phyloP scores from a whole-genome alignment of 2,113 vertebrate species.

The Grus americana region DNA sequence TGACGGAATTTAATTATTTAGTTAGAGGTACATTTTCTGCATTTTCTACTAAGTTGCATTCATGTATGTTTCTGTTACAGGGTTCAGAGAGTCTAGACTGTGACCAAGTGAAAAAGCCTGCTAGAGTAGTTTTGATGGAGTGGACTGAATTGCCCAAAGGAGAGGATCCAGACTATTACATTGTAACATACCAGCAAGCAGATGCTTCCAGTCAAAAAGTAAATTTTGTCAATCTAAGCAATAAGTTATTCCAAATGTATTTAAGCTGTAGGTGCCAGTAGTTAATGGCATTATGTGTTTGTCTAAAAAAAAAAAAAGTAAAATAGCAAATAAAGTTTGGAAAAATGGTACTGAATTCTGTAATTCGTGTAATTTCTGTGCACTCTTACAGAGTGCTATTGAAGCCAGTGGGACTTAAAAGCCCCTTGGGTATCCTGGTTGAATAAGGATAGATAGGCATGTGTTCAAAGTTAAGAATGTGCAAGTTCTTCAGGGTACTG shows the following conservation, averaged over 20 bases:
- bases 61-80: slow-evolving; percentile 65
- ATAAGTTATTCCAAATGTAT: not conserved
- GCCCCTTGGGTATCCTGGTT: not conserved
- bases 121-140: slow-evolving; percentile 62
- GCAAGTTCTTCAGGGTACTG: not conserved
- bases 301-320: not conserved
- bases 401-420: not conserved
- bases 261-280: not conserved
- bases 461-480: not conserved
- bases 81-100: slow-evolving; percentile 53
- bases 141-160: slow-evolving; percentile 73
- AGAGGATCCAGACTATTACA: slow-evolving; percentile 72
- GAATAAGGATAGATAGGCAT: not conserved
- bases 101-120: slow-evolving; percentile 24
- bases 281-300: not conserved
- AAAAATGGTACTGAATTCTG: not conserved
- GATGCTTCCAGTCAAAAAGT: slow-evolving; percentile 71
- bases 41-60: not conserved
- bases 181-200: slow-evolving; percentile 67
- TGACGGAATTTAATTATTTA: not conserved
- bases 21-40: not conserved
- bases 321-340: not conserved
- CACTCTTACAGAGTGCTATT: not conserved
- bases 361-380: not conserved
- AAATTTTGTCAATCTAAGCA: not conserved